Conservation (phyloP, 2,888 invertebrate species). For the Ypsolopha scabrella region DNA sequence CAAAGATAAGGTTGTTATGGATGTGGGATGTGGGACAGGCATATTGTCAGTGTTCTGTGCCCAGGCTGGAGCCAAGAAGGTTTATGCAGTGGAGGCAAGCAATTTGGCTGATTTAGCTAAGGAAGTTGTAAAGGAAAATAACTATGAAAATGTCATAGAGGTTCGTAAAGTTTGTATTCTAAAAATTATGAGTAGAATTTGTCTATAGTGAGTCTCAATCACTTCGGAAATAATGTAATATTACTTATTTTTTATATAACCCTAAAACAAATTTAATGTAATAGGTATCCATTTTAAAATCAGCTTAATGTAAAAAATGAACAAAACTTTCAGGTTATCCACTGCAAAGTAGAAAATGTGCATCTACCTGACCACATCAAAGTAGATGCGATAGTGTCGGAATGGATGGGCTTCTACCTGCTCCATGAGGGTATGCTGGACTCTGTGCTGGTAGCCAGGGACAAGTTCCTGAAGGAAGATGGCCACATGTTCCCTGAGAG, state of each 20-base stretch:
- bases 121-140: slow-evolving; percentile 78
- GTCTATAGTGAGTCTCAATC: too few relatives aligned
- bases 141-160: slow-evolving; percentile 74
- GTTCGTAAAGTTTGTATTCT: slow-evolving; percentile 63
- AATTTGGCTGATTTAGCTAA: slow-evolving; percentile 74
- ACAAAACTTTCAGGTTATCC: slow-evolving; percentile 69
- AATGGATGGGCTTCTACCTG: slow-evolving; percentile 99
- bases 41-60: slow-evolving; percentile 92
- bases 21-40: slow-evolving; percentile 89
- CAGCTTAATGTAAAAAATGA: not conserved
- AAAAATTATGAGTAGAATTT: not conserved
- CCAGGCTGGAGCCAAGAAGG: slow-evolving; percentile 88
- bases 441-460: slow-evolving; percentile 85
- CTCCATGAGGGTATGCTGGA: slow-evolving; percentile 96
- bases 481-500: slow-evolving; percentile 83
- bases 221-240: too few relatives aligned
- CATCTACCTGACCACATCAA: slow-evolving; percentile 71
- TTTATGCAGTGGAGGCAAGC: slow-evolving; percentile 89
- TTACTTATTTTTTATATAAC: too few relatives aligned
- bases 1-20: slow-evolving; percentile 83
- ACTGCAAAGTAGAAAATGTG: slow-evolving; percentile 83
- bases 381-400: slow-evolving; percentile 92
- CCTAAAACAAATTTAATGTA: not conserved
- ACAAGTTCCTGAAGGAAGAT: slow-evolving; percentile 79
- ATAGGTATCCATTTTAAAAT: not conserved